Conservation (phyloP, 2,888 invertebrate genomes). For the Ctenicera cuprea region DNA sequence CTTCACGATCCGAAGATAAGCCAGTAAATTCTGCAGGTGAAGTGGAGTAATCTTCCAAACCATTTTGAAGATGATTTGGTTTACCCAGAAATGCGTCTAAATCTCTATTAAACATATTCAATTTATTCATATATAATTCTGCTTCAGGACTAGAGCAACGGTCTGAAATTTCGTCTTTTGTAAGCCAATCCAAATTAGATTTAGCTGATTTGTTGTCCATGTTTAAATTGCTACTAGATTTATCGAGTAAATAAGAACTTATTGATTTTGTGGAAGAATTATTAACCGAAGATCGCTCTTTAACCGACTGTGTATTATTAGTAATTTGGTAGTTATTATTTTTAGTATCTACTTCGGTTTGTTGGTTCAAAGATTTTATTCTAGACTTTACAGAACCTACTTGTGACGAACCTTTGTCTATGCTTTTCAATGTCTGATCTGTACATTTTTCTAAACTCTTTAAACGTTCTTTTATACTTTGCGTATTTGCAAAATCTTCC, state of each 20-base stretch:
- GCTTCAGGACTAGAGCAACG: conserved; percentile 76
- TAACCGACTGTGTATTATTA: conserved; percentile 58
- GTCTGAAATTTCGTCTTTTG: conserved; percentile 60
- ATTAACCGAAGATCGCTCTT: conserved; percentile 13
- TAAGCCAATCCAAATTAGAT: conserved; percentile 49
- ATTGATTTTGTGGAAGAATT: conserved; percentile 58
- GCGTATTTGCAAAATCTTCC: conserved; percentile 80
- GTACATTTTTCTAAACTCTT: conserved; percentile 81
- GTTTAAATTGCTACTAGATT: conserved; percentile 56
- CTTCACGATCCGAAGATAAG: conserved; percentile 80
- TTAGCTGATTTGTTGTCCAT: conserved; percentile 54
- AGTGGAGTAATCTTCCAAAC: conserved; percentile 72
- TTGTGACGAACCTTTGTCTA: conserved; percentile 52
- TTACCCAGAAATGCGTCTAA: conserved; percentile 67
- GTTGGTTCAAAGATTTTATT: conserved; percentile 55
- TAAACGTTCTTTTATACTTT: conserved; percentile 83
- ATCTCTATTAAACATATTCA: conserved; percentile 70
- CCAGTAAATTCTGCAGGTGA: conserved; percentile 78
- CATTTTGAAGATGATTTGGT: conserved; percentile 76
- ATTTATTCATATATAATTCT: conserved; percentile 71
- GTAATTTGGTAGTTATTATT: conserved; percentile 59
- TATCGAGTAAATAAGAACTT: conserved; percentile 62
- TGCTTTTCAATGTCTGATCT: conserved; percentile 72
- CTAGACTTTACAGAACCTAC: conserved; percentile 54
- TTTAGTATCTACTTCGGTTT: conserved; percentile 55